A percentile compares a stretch with the other conserved stretches of the same genome.
These are phyloP conservation scores for Megatriorchis doriae DNA, from an alignment of 2,113 vertebrate genomes.

Conservation along the genomic window DNA sequence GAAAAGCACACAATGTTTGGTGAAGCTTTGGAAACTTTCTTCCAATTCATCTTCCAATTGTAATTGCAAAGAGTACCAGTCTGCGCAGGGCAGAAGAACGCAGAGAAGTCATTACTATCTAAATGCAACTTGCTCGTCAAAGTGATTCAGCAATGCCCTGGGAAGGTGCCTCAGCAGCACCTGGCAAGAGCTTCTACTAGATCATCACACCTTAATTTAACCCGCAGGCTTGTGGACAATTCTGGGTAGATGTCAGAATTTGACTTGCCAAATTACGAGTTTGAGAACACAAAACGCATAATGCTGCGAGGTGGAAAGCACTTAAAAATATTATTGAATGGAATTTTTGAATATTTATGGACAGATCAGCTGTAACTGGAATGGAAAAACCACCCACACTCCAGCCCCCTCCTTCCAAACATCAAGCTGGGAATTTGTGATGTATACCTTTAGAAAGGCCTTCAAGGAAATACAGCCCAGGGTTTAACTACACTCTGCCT, in stretches of 20 bases:
- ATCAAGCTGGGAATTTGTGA: background rate
- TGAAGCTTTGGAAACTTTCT: background rate
- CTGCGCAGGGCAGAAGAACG: background rate
- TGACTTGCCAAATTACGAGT: background rate
- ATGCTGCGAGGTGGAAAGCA: background rate
- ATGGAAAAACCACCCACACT: background rate
- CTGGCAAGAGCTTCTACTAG: constrained; percentile 26
- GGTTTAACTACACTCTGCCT: background rate
- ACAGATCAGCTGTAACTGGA: background rate
- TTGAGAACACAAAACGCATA: background rate
- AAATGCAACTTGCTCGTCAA: background rate
- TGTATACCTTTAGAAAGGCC: background rate
- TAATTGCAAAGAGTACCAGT: background rate
- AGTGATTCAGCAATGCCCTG: background rate
- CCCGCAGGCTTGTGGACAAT: background rate
- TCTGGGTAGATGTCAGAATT: background rate
- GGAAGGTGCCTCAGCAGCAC: constrained; percentile 50
- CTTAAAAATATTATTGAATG: background rate
- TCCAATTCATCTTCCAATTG: background rate
- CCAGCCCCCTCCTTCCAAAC: background rate
- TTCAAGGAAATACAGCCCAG: background rate
- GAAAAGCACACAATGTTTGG: background rate
- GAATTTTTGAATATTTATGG: background rate
- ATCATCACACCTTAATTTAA: constrained; percentile 14
- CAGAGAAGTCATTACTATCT: background rate